Evolutionary conservation across 2,888 invertebrate genomes (phyloP), one percentile per base, ranked within the genome.

Genomic region (Griposia aprilina): DNA sequence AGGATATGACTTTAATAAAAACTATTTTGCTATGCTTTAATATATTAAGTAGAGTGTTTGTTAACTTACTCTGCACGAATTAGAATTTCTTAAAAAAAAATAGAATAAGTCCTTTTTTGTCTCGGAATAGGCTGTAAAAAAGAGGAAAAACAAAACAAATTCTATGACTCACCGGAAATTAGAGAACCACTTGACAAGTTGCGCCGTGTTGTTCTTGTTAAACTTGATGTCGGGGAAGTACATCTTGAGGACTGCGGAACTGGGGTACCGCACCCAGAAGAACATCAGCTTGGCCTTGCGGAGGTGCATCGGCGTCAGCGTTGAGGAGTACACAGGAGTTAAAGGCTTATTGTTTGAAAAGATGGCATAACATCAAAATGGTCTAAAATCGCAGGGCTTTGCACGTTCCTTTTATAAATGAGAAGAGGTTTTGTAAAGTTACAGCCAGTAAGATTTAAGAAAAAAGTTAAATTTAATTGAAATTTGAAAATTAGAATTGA

Each of bases 101-200:
- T 0, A 8, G 20, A 59, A 41, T 52, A 73, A 66, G 62, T n/a
- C 1, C 15, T 70, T n/a, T 36, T 59, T 30, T 17, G 23, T 23
- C 17, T 20, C 23, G 3, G 20, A 63, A 20, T 0, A 68, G 20
- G 41, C 57, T 80, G 65, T 23, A 76, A 79, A 81, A 76, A 76
- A 66, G 72, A 78, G 73, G n/a, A 73, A 80, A 81, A 67, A 71
- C 76, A 81, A 80, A 86, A 74, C 55, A 1, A 23, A 59, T 48
- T 50, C 20, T 74, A 62, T 78, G 55, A 97, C 98, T 98, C 95
- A 99, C 99, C 99, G 98, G 97, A 99, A 99, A 97, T 99, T 99
- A 94, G 99, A 99, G 98, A 99, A 99, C 99, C 99, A 99, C 97
- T 99, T 99, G 97, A 99, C 99, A 95, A 99, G 98, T 97, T 99